Conservation (phyloP, 2,113 vertebrate genomes). For the Rhea pennata region DNA sequence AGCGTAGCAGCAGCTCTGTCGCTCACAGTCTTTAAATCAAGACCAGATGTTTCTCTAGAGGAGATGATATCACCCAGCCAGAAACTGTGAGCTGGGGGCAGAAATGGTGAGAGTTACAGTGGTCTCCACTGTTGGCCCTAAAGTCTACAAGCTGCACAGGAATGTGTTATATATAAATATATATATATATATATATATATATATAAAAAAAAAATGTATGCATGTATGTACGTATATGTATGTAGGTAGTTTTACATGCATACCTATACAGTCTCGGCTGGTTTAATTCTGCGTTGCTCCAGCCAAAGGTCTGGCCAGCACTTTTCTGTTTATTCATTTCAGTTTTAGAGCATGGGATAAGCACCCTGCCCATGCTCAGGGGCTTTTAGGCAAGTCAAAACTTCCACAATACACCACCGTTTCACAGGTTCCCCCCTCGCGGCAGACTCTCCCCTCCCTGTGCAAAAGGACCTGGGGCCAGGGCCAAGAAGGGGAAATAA, state of each 20-base stretch:
- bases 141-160: fast-evolving
- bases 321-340: constrained; percentile 14
- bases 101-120: fast-evolving
- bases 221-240: neutral
- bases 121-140: fast-evolving
- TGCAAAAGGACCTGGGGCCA: neutral
- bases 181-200: no score
- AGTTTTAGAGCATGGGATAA: neutral
- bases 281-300: neutral
- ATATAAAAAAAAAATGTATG: neutral
- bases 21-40: neutral
- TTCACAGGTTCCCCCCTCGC: neutral
- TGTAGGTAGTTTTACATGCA: neutral
- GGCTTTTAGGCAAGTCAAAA: neutral
- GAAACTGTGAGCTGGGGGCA: neutral
- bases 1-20: fast-evolving
- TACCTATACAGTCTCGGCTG: neutral
- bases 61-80: constrained; percentile 18
- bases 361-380: fast-evolving
- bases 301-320: neutral
- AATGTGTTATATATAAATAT: neutral
- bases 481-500: constrained; percentile 26
- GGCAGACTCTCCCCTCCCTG: neutral
- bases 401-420: neutral
- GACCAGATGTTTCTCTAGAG: constrained; percentile 53